Conservation (phyloP, 2,888 invertebrate genomes). For the Noctua comes region DNA sequence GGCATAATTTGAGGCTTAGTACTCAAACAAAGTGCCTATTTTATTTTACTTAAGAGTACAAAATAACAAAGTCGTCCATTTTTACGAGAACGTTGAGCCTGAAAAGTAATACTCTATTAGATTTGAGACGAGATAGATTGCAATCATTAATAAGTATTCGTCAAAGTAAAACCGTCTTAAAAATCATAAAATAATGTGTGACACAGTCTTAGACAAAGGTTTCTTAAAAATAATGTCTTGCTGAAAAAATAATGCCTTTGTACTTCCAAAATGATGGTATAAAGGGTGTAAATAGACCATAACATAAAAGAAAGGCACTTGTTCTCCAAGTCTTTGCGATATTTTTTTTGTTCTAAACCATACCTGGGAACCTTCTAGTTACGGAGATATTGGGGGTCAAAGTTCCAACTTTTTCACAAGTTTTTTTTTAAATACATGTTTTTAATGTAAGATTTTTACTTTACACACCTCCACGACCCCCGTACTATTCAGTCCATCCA, state of each 20-base stretch:
- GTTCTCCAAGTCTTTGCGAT: no score
- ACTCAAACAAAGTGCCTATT: slow-evolving; percentile 41
- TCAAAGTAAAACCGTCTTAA: slow-evolving; percentile 7
- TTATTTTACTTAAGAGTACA: slow-evolving; percentile 36
- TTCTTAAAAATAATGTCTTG: background rate
- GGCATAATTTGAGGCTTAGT: slow-evolving; percentile 46
- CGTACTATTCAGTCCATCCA: no score
- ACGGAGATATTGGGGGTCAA: no score
- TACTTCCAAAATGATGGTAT: background rate
- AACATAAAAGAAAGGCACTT: no score
- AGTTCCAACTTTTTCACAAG: no score
- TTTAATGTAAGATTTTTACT: no score
- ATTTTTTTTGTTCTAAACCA: no score
- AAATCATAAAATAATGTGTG: background rate
- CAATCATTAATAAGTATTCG: slow-evolving; percentile 40
- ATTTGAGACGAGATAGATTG: slow-evolving; percentile 50
- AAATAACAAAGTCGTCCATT: slow-evolving; percentile 48
- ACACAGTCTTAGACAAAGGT: background rate
- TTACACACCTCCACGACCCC: no score
- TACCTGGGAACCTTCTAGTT: no score
- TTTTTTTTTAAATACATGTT: no score
- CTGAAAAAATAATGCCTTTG: background rate
- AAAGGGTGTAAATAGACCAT: no score
- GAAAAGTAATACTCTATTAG: slow-evolving; percentile 54
- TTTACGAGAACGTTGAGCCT: slow-evolving; percentile 37